These are phyloP conservation scores for Macropis europaea DNA, from an alignment of 2,888 invertebrate genomes.

Conservation along the genomic window DNA sequence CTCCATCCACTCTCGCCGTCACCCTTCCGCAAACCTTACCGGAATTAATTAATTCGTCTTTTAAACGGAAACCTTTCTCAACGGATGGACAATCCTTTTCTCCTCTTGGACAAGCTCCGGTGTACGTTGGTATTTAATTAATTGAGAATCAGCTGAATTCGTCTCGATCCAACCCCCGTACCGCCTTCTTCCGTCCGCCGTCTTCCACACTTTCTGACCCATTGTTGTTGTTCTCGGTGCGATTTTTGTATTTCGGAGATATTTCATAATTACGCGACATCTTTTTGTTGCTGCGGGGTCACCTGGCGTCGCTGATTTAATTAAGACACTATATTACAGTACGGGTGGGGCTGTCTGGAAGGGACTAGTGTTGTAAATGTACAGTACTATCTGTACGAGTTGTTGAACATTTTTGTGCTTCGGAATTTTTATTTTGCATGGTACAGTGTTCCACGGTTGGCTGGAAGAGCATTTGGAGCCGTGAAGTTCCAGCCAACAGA, in stretches of 20 bases:
- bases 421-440: too few relatives aligned
- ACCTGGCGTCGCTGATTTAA: too few relatives aligned
- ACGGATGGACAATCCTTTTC: conserved; percentile 26
- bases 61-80: conserved; percentile 38
- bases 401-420: too few relatives aligned
- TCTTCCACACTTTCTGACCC: conserved; percentile 29
- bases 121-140: conserved; percentile 58
- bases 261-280: conserved; percentile 54
- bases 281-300: not conserved
- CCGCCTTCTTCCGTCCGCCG: conserved; percentile 1
- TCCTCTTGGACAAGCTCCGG: not conserved
- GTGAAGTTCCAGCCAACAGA: too few relatives aligned
- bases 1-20: not conserved
- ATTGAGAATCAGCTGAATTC: conserved; percentile 59
- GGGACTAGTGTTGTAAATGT: too few relatives aligned
- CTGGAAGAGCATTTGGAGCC: too few relatives aligned
- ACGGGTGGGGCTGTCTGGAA: too few relatives aligned
- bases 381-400: too few relatives aligned
- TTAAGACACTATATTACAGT: too few relatives aligned
- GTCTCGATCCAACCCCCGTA: conserved; percentile 25
- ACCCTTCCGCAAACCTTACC: conserved; percentile 1
- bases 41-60: conserved; percentile 56
- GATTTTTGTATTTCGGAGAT: conserved; percentile 37
- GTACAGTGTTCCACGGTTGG: too few relatives aligned
- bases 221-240: conserved; percentile 45